Base-by-base conservation (phyloP, 2,113 vertebrate species). In the Pheucticus melanocephalus region DNA sequence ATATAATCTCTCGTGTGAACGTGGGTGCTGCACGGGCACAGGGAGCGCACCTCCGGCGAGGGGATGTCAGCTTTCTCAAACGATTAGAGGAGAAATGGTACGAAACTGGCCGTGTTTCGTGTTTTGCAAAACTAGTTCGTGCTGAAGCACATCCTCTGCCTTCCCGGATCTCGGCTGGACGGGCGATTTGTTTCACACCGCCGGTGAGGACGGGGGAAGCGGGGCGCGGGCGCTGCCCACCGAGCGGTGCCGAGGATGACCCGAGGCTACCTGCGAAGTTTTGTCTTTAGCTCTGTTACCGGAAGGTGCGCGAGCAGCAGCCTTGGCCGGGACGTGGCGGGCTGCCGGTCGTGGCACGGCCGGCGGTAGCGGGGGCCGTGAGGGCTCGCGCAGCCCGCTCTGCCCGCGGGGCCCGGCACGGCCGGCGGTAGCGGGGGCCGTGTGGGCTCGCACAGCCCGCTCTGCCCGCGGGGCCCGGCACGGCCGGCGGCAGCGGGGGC, bases 301-400 rank as follows among this genome's bases (percentile, higher is more conserved):
- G 30, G 4, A 4, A 27, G 12, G 27, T 10, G 45, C 28, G 35
- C 35, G 33, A 54, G 17, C 60, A 9, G 59, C n/a, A 37, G 51
- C 40, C 37, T 14, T 12, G n/a, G 18, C 64, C 18, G 12, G 31
- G 35, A 17, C 16, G 3, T 2, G 48, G 15, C 40, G 9, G 25
- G 19, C 42, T 15, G 24, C 19, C 6, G 33, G 6, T 7, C 4
- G 3, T 1, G 28, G 37, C 31, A 3, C 4, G 5, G 22, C 54
- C 21, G 53, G 40, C 4, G 18, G 12, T 37, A 30, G 33, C 54
- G 9, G 42, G 42, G 28, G 9, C 20, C 13, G 12, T 30, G 37
- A 40, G 60, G 39, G 60, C 13, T 31, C 28, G 40, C 63, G 12
- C 42, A 4, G 64, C 63, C 40, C 40, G 30, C 40, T 44, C 5